phyloP scores from a whole-genome alignment of 1,140 invertebrate genomes.

The Wiebesia pumilae region DNA sequence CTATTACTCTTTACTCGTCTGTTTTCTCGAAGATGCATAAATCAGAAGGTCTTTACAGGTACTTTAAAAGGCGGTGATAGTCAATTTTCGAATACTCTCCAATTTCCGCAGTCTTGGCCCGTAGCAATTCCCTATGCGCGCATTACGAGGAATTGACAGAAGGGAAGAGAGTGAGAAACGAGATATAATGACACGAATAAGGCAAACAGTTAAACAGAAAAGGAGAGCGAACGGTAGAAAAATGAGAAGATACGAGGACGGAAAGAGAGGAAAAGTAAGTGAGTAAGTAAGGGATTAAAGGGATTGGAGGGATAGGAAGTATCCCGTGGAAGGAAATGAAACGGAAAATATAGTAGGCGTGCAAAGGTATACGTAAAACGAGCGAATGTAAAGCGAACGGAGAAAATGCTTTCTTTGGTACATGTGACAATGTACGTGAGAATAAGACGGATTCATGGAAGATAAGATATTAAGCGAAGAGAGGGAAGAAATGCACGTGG shows the following conservation, averaged over 20 bases:
- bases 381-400: neutral
- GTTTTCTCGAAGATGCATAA: neutral
- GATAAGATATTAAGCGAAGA: neutral
- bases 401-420: neutral
- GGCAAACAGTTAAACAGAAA: neutral
- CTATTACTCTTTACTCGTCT: neutral
- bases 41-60: constrained; percentile 21
- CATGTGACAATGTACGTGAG: neutral
- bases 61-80: constrained; percentile 5
- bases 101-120: no score
- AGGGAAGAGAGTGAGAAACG: neutral
- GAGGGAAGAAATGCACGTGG: neutral
- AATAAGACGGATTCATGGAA: neutral
- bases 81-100: constrained; percentile 4
- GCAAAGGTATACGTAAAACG: neutral
- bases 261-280: no score
- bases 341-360: neutral
- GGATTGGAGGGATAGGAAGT: neutral
- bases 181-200: neutral
- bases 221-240: neutral
- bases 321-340: neutral
- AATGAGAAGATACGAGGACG: neutral
- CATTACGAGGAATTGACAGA: neutral
- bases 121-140: constrained; percentile 6
- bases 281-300: neutral